Base-by-base conservation (phyloP, 1,140 invertebrate species). In the Pseudomyrmex sp. region DNA sequence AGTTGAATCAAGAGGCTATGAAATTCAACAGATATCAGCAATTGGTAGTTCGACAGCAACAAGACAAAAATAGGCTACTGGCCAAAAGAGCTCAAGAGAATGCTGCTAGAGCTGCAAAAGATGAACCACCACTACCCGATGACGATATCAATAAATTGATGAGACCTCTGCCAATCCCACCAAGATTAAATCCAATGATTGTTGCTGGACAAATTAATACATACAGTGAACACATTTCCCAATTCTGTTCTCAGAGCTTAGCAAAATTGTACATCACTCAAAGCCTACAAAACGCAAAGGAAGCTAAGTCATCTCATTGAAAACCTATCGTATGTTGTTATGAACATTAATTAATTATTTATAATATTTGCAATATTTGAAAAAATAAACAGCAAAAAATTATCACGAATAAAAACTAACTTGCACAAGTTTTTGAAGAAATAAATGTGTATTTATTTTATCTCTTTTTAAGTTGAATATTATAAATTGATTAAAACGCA, bases 201-300 rank as follows among this genome's bases (percentile, higher is more conserved):
- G 96, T 98, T 20, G 98, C 98, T 63, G 98, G 98, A 48, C 98
- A 99, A 94, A 98, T 99, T 82, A 97, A 98, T 89, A 98, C 98
- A 23, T 99, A 98, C 94, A 98, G 97, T 89, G 97, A 99, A 92
- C 98, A 99, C 91, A 98, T 99, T 90, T 97, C 97, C 44, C 97
- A 99, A 93, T 99, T 99, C 94, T 98, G 98, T 88, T 97, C 98
- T 8, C 99, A 99, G 92, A 98, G 98, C 88, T 96, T 99, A 90
- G 98, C 98, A 59, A 99, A 99, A 95, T 95, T 99, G 35, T 99
- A 99, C 92, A 97, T 99, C 88, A 98, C 98, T 63, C 98, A 99
- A 94, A 97, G 97, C 76, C 94, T 99, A 69, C 98, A 98, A 91
- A 96, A 96, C 86, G 97, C 97, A 12, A 97, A 97, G 92, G 97